A percentile compares a stretch with the other conserved stretches of the same genome.
phyloP scores from a whole-genome alignment of 1,140 invertebrate species.

The Rhynchophorus ferrugineus region DNA sequence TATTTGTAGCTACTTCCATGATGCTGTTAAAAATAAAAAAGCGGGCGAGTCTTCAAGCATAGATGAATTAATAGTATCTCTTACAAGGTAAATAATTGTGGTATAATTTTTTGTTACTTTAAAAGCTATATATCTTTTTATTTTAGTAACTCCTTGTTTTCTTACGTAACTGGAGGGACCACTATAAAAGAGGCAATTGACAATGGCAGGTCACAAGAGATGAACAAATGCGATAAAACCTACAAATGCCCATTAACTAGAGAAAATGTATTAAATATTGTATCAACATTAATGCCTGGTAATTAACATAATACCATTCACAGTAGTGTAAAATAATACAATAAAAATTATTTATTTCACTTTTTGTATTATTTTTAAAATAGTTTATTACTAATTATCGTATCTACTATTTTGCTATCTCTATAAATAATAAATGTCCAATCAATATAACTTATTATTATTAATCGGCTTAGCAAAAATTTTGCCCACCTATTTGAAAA shows the following conservation, averaged over 20 bases:
- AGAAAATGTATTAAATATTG: slow-evolving; percentile 53
- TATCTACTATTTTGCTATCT: too few relatives aligned
- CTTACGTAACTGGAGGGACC: slow-evolving; percentile 65
- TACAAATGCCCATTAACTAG: slow-evolving; percentile 56
- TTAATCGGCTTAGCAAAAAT: too few relatives aligned
- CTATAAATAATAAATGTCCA: too few relatives aligned
- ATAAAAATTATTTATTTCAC: not conserved
- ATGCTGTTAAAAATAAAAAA: slow-evolving; percentile 54
- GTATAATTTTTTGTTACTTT: not conserved
- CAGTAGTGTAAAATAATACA: not conserved
- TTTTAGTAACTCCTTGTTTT: slow-evolving; percentile 61
- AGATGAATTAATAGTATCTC: slow-evolving; percentile 56
- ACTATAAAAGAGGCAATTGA: slow-evolving; percentile 67
- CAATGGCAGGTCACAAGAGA: slow-evolving; percentile 51
- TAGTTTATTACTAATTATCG: too few relatives aligned
- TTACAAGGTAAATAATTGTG: slow-evolving; percentile 49
- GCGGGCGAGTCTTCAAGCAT: slow-evolving; percentile 54
- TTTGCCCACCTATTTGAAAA: too few relatives aligned
- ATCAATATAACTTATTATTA: too few relatives aligned
- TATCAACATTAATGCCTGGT: slow-evolving; percentile 50
- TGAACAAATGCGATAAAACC: slow-evolving; percentile 49
- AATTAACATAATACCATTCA: not conserved
- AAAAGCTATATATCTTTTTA: slow-evolving; percentile 8
- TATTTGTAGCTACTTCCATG: slow-evolving; percentile 66
- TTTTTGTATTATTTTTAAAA: not conserved